Conservation (phyloP, 2,888 invertebrate species). For the Chouioia cunea region DNA sequence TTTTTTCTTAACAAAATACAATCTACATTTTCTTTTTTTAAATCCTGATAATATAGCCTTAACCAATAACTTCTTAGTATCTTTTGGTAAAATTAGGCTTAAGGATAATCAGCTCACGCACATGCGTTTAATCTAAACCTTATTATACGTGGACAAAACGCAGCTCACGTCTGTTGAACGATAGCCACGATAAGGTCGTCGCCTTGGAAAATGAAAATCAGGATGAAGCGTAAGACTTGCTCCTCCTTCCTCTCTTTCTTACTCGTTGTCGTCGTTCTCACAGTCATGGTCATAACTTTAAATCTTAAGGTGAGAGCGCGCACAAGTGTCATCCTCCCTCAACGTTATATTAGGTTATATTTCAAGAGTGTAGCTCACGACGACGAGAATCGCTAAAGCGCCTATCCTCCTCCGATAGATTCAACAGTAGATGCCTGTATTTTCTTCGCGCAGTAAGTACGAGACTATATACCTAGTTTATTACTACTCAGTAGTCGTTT, state of each 20-base stretch:
- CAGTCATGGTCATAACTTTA: constrained; percentile 38
- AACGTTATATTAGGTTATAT: constrained; percentile 48
- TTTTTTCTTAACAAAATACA: too few relatives aligned
- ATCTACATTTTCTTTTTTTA: too few relatives aligned
- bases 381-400: constrained; percentile 1
- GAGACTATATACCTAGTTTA: too few relatives aligned
- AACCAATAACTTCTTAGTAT: too few relatives aligned
- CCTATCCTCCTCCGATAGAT: constrained; percentile 18
- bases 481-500: too few relatives aligned
- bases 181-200: constrained; percentile 15
- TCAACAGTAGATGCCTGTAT: constrained; percentile 16
- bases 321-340: neutral
- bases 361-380: constrained; percentile 32
- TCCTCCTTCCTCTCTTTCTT: neutral
- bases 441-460: neutral
- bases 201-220: constrained; percentile 42
- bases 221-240: constrained; percentile 3
- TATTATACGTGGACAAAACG: constrained; percentile 5
- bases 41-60: too few relatives aligned
- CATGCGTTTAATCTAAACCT: neutral
- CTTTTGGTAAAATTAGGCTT: too few relatives aligned
- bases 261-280: neutral
- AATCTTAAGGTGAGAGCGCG: constrained; percentile 30
- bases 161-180: constrained; percentile 2
- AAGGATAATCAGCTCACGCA: too few relatives aligned